Conservation (phyloP, 1,140 invertebrate species). For the Eriocheir sinensis region DNA sequence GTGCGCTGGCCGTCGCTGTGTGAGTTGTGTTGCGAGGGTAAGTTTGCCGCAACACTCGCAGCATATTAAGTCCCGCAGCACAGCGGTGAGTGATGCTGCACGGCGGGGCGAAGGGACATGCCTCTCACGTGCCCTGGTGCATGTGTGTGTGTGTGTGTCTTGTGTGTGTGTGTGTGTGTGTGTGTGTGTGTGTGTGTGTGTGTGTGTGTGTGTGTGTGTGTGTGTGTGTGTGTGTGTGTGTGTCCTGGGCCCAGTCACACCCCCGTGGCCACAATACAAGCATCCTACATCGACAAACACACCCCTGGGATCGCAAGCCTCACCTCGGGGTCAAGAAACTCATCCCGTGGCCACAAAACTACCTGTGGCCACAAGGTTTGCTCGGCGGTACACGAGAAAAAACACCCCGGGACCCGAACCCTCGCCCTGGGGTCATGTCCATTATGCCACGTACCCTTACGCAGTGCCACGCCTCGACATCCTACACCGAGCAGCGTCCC, state of each 20-base stretch:
- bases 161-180: slow-evolving; percentile 12
- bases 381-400: neutral
- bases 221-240: neutral
- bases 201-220: neutral
- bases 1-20: neutral
- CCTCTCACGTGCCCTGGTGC: neutral
- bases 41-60: neutral
- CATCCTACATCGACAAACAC: neutral
- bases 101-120: neutral
- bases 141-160: neutral
- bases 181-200: neutral
- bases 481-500: neutral
- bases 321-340: neutral
- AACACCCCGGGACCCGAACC: neutral
- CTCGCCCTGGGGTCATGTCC: neutral
- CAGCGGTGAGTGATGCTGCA: slow-evolving; percentile 23
- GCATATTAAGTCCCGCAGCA: neutral
- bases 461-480: neutral
- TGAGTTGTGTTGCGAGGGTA: slow-evolving; percentile 9
- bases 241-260: neutral
- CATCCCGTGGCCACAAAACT: neutral
- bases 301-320: neutral
- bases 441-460: neutral
- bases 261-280: neutral
- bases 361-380: neutral